These are phyloP conservation scores for Diaprepes abbreviatus DNA, from an alignment of 2,888 invertebrate species.

Conservation along the genomic window DNA sequence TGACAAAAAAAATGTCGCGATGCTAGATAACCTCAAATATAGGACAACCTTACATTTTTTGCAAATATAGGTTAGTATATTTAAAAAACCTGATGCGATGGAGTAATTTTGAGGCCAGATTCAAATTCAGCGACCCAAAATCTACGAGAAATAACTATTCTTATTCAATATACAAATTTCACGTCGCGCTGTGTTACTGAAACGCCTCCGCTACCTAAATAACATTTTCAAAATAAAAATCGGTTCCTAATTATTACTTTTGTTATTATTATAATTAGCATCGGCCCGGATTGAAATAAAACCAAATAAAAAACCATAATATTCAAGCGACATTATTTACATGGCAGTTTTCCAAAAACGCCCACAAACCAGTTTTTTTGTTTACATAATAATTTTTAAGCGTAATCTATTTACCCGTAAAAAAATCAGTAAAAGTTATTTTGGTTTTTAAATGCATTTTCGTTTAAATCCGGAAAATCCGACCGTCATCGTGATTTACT, in stretches of 20 bases:
- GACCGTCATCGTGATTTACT: conserved; percentile 6
- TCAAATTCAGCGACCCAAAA: too few relatives aligned
- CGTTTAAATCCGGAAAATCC: conserved; percentile 22
- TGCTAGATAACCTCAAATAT: too few relatives aligned
- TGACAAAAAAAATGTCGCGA: too few relatives aligned
- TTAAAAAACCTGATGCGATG: too few relatives aligned
- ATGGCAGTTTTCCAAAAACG: conserved; percentile 1
- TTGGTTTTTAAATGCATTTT: conserved; percentile 7
- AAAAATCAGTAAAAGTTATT: conserved; percentile 14
- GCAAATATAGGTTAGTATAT: too few relatives aligned
- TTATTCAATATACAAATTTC: too few relatives aligned
- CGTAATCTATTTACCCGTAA: not conserved
- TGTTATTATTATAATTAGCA: not conserved
- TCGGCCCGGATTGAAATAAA: not conserved
- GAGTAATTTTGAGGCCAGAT: too few relatives aligned
- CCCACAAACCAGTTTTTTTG: not conserved
- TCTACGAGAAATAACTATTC: too few relatives aligned
- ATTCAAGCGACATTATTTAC: not conserved
- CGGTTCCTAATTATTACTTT: not conserved
- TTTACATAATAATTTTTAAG: conserved; percentile 7
- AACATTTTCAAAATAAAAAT: not conserved
- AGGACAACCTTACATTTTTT: too few relatives aligned
- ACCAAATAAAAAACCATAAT: conserved; percentile 6
- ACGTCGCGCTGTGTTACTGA: too few relatives aligned
- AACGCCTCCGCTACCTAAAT: too few relatives aligned